Base-by-base conservation (phyloP, 2,797 vertebrate genomes). In the Sebastes minor region DNA sequence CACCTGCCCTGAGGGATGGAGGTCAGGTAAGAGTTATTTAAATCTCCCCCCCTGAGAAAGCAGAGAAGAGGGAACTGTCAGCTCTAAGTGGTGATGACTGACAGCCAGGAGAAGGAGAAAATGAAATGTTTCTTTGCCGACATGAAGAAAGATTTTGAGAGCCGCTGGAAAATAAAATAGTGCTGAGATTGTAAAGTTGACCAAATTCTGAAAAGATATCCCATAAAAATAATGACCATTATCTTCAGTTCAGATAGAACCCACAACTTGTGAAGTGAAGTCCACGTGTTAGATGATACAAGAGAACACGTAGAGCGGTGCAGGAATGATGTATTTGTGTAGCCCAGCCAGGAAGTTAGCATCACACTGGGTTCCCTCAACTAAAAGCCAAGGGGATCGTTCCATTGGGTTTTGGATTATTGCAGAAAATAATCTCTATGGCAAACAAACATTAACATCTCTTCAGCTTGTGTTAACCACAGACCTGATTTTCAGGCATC, bases 11-110 rank as follows among this genome's bases (percentile, higher is more conserved):
- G 20, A 74, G 64, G 55, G 32, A 66, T 16, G 57, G 53, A 28
- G 23, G 49, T n/a, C 18, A n/a, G 20, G 46, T 52, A 52, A 52
- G 18, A 52, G 16, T 23, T 68, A 20, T 68, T 55, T 38, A 49
- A 78, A 71, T 27, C 12, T 53, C 63, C n/a, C 13, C 61, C 8
- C 3, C 6, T 12, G 38, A 65, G 67, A 76, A 63, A 69, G 20
- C 32, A 70, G 59, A 68, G 35, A 22, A 72, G 46, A 67, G 35
- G n/a, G 14, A 83, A 28, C 28, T 61, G 66, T 78, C 38, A 64
- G 53, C 22, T 55, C 4, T 7, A 60, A 74, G 27, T 69, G 57
- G 71, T 55, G 74, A 52, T 71, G 33, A 55, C 23, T 63, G 71
- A 70, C 62, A 66, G 57, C 8, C 28, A 60, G 42, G 66, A 68